Conservation (phyloP, 2,797 vertebrate genomes). For the Gymnocypris eckloni region DNA sequence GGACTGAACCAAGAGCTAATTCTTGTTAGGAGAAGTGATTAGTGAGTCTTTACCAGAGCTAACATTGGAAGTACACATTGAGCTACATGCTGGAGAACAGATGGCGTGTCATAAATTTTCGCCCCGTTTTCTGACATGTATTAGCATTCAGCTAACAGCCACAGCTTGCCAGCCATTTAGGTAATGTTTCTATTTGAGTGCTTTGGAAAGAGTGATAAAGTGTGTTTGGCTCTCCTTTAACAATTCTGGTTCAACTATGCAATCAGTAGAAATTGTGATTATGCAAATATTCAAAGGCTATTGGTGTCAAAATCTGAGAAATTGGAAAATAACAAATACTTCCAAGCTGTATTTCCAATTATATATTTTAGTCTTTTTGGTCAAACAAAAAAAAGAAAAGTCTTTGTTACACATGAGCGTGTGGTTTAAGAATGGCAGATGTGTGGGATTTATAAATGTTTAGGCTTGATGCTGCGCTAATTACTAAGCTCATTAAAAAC, state of each 20-base stretch:
- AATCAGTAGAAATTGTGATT: conserved; percentile 56
- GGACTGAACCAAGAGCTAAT: conserved; percentile 74
- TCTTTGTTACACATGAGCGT: not conserved
- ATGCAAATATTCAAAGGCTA: conserved; percentile 47
- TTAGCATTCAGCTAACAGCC: conserved; percentile 85
- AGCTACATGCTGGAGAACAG: conserved; percentile 84
- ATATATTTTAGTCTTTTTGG: not conserved
- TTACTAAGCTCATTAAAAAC: conserved; percentile 36
- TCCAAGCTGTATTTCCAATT: not conserved
- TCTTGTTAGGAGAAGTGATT: conserved; percentile 78
- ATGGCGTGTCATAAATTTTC: conserved; percentile 84
- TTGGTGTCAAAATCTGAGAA: conserved; percentile 32
- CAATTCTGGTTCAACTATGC: conserved; percentile 56
- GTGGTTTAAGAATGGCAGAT: conserved; percentile 21
- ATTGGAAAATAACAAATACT: conserved; percentile 37
- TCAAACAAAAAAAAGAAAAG: not conserved
- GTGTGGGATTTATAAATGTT: conserved; percentile 39
- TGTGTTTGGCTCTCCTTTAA: conserved; percentile 66
- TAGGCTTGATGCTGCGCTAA: conserved; percentile 35
- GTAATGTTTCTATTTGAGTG: conserved; percentile 85
- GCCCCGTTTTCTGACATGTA: conserved; percentile 80
- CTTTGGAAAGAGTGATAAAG: conserved; percentile 83
- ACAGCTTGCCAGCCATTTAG: conserved; percentile 84
- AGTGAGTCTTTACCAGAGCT: conserved; percentile 81
- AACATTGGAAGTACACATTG: conserved; percentile 84